Evolutionary conservation across 2,113 vertebrate species (phyloP).

Genomic region (Sinocyclocheilus grahami): DNA sequence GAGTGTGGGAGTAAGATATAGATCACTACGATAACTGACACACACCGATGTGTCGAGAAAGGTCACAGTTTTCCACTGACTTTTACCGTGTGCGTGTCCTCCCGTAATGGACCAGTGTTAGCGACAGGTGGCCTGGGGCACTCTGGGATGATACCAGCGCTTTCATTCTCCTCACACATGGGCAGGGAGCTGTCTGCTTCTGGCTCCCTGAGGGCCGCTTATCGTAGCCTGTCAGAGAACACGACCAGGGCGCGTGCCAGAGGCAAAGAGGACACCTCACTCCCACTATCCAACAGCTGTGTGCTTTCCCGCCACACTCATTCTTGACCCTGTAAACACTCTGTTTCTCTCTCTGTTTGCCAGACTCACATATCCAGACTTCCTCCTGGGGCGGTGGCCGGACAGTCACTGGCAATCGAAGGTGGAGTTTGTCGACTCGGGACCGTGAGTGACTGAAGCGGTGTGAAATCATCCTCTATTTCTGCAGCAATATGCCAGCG

Average conservation of each 20-base stretch:
- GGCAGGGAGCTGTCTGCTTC: slow-evolving; percentile 47
- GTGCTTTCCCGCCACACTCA: slow-evolving; percentile 31
- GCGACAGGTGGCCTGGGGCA: slow-evolving; percentile 66
- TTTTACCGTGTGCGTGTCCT: slow-evolving; percentile 70
- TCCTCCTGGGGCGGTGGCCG: slow-evolving; percentile 92
- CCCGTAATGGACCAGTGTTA: slow-evolving; percentile 60
- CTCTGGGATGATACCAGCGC: neutral
- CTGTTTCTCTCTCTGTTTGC: slow-evolving; percentile 42
- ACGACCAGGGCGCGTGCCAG: slow-evolving; percentile 56
- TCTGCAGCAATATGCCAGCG: slow-evolving; percentile 41
- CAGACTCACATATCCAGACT: slow-evolving; percentile 99
- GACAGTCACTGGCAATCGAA: slow-evolving; percentile 98
- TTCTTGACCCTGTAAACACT: slow-evolving; percentile 42
- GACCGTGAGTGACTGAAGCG: slow-evolving; percentile 78
- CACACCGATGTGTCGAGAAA: neutral
- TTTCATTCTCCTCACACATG: neutral
- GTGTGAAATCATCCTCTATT: slow-evolving; percentile 36
- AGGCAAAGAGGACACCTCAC: slow-evolving; percentile 57
- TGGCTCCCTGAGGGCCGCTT: slow-evolving; percentile 31
- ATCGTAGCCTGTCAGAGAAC: slow-evolving; percentile 46
- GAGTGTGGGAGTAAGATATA: neutral
- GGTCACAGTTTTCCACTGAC: slow-evolving; percentile 53
- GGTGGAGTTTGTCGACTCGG: slow-evolving; percentile 95
- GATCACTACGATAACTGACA: neutral
- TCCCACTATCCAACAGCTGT: slow-evolving; percentile 51